Evolutionary conservation across 2,113 vertebrate genomes (phyloP).

Genomic region (Gavia stellata): DNA sequence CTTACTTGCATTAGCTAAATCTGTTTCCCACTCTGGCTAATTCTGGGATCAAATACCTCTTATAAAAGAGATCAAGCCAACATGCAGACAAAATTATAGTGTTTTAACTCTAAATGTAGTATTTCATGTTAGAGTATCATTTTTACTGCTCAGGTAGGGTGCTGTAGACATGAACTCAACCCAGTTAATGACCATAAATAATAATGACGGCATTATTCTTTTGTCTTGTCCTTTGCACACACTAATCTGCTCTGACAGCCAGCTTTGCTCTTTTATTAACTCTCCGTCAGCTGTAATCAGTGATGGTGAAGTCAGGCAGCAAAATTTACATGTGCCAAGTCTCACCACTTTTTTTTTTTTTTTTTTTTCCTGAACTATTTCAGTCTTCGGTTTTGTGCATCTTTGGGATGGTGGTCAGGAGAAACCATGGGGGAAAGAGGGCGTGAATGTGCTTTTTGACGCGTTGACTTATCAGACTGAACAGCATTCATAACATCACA

Average conservation of each 20-base stretch:
- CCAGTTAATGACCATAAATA: constrained; percentile 88
- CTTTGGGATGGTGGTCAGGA: neutral
- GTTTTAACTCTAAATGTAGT: constrained; percentile 14
- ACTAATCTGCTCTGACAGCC: constrained; percentile 92
- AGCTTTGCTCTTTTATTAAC: constrained; percentile 95
- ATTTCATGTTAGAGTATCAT: constrained; percentile 54
- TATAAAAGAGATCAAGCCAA: neutral
- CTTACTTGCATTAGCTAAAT: neutral
- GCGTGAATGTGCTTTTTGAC: neutral
- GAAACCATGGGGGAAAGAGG: neutral
- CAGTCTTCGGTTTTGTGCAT: neutral
- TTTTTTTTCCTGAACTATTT: neutral
- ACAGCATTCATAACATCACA: neutral
- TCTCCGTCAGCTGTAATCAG: constrained; percentile 89
- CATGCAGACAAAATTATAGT: neutral
- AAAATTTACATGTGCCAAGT: constrained; percentile 78
- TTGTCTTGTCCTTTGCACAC: constrained; percentile 84
- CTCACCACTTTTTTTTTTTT: constrained; percentile 7
- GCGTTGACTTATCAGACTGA: neutral
- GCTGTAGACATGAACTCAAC: constrained; percentile 74
- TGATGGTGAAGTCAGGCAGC: constrained; percentile 88
- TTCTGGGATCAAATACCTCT: neutral
- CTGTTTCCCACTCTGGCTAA: neutral
- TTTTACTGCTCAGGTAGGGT: constrained; percentile 74
- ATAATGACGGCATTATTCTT: constrained; percentile 81